phyloP scores from a whole-genome alignment of 1,140 invertebrate genomes.

The Sycophila sp. region DNA sequence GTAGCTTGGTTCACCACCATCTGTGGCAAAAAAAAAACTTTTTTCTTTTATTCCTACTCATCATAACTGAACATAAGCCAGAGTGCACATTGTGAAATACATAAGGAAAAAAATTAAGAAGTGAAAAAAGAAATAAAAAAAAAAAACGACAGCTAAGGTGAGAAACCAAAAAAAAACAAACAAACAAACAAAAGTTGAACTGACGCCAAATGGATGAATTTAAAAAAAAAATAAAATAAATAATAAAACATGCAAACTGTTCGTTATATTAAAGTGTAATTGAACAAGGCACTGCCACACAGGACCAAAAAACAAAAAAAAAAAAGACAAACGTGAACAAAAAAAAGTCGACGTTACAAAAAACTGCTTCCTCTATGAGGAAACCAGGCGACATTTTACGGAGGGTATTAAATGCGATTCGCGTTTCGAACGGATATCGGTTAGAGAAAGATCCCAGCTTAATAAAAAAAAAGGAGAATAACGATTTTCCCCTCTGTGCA shows the following conservation, averaged over 20 bases:
- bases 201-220: not conserved
- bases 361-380: too few relatives aligned
- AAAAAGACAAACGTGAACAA: slow-evolving; percentile 30
- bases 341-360: slow-evolving; percentile 14
- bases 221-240: slow-evolving; percentile 8
- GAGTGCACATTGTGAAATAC: too few relatives aligned
- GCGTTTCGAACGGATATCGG: not conserved
- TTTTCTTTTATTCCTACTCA: too few relatives aligned
- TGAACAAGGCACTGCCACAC: slow-evolving; percentile 62
- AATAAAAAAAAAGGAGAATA: slow-evolving; percentile 19
- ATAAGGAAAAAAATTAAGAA: too few relatives aligned
- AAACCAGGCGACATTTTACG: too few relatives aligned
- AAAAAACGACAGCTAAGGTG: not conserved
- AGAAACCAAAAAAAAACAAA: not conserved
- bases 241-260: slow-evolving; percentile 28
- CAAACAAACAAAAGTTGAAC: not conserved
- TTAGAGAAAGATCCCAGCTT: slow-evolving; percentile 2
- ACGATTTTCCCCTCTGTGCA: slow-evolving; percentile 1
- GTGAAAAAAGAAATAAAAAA: not conserved
- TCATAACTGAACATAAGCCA: too few relatives aligned
- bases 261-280: slow-evolving; percentile 30
- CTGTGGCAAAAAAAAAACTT: too few relatives aligned
- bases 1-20: too few relatives aligned
- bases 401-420: too few relatives aligned
- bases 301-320: slow-evolving; percentile 51